phyloP scores from a whole-genome alignment of 2,888 invertebrate species.

The Sepioteuthis lessoniana region DNA sequence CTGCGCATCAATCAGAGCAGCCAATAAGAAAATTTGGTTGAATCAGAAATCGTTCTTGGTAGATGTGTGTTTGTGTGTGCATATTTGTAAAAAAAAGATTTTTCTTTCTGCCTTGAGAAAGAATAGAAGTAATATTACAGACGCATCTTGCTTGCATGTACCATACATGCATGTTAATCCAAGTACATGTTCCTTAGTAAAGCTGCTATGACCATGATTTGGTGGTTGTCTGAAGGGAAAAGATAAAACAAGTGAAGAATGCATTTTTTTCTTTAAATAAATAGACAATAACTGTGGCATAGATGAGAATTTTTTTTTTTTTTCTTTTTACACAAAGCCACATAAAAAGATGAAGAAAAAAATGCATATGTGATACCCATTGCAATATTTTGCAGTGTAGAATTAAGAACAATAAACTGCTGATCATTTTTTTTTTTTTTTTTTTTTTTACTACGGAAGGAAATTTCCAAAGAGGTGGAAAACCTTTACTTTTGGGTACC shows the following conservation, averaged over 20 bases:
- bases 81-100: not conserved
- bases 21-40: not conserved
- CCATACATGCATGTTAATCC: not conserved
- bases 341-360: not conserved
- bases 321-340: not conserved
- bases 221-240: not conserved
- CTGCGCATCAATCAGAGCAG: not conserved
- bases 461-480: too few species aligned
- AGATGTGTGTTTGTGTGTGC: not conserved
- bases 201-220: not conserved
- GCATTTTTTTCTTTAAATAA: too few species aligned
- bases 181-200: not conserved
- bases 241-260: too few species aligned
- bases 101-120: not conserved
- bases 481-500: not conserved
- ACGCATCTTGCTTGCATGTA: not conserved
- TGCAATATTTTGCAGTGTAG: not conserved
- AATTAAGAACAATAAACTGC: not conserved
- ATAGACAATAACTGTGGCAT: not conserved
- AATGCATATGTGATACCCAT: not conserved
- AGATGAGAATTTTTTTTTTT: not conserved
- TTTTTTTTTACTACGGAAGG: too few species aligned
- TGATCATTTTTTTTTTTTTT: not conserved
- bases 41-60: not conserved
- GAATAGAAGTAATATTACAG: not conserved